Percentiles rank a stretch among this genome's conserved stretches.
phyloP scores from a whole-genome alignment of 2,797 vertebrate species.

The Oryzias dopingdopingensis region DNA sequence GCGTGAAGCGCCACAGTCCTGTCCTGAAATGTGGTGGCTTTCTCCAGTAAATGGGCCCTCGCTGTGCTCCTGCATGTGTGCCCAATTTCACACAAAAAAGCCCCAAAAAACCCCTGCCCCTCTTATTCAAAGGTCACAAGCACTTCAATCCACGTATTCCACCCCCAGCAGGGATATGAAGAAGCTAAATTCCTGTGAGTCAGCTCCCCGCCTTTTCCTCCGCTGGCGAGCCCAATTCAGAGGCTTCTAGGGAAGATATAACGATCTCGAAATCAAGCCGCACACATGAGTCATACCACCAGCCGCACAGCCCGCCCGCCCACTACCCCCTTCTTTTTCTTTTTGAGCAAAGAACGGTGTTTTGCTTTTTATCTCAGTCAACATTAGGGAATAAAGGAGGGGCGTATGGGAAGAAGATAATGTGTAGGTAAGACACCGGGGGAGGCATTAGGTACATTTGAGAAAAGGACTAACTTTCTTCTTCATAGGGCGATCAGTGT shows the following conservation, averaged over 20 bases:
- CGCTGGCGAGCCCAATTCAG: slow-evolving; percentile 22
- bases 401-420: slow-evolving; percentile 7
- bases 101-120: slow-evolving; percentile 46
- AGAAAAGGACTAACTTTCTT: slow-evolving; percentile 17
- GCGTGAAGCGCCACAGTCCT: slow-evolving; percentile 27
- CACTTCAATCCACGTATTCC: slow-evolving; percentile 46
- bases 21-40: slow-evolving; percentile 25
- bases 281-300: slow-evolving; percentile 47
- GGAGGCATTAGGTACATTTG: slow-evolving; percentile 12
- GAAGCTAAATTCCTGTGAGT: slow-evolving; percentile 34
- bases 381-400: slow-evolving; percentile 31
- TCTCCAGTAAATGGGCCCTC: slow-evolving; percentile 43
- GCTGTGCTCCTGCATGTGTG: slow-evolving; percentile 40
- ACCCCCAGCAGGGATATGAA: slow-evolving; percentile 24
- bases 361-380: slow-evolving; percentile 46
- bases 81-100: slow-evolving; percentile 40
- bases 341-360: slow-evolving; percentile 46
- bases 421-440: slow-evolving; percentile 10
- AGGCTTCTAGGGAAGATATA: slow-evolving; percentile 48
- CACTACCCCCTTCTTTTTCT: slow-evolving; percentile 1
- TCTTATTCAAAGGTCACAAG: slow-evolving; percentile 59
- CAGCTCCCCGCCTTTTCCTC: slow-evolving; percentile 34
- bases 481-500: slow-evolving; percentile 16
- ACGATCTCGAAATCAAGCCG: slow-evolving; percentile 54
- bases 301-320: slow-evolving; percentile 16